phyloP scores from a whole-genome alignment of 2,797 vertebrate species.

The Anableps anableps region DNA sequence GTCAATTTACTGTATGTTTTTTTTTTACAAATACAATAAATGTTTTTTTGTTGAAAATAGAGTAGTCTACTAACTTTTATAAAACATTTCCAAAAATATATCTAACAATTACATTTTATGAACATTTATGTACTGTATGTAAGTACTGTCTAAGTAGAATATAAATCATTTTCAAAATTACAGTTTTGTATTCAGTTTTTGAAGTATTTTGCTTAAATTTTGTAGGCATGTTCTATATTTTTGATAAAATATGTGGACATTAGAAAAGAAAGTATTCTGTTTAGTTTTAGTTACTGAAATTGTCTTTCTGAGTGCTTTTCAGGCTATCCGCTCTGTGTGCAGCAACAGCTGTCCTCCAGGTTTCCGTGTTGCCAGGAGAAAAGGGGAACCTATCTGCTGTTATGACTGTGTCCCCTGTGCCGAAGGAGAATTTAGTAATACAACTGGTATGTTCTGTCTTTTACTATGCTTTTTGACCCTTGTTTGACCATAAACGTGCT shows the following conservation, averaged over 20 bases:
- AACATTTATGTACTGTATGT: background rate
- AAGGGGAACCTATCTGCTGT: constrained; percentile 78
- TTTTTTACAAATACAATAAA: background rate
- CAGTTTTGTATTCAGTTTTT: background rate
- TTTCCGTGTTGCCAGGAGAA: constrained; percentile 71
- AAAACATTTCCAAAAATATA: background rate
- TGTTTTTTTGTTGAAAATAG: background rate
- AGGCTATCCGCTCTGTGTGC: constrained; percentile 76
- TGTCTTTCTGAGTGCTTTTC: constrained; percentile 41
- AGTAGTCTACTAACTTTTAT: background rate
- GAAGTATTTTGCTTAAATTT: background rate
- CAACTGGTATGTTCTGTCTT: constrained; percentile 57
- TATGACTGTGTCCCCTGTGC: constrained; percentile 81
- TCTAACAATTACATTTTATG: background rate
- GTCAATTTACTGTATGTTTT: background rate
- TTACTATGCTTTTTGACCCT: background rate
- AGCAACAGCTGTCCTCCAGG: constrained; percentile 75
- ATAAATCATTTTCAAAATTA: background rate
- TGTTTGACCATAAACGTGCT: background rate
- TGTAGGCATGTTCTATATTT: background rate
- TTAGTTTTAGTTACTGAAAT: background rate
- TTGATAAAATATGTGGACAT: background rate
- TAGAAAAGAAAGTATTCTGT: background rate
- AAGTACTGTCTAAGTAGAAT: background rate
- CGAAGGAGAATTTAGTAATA: constrained; percentile 79